A percentile compares a stretch with the other conserved stretches of the same genome.
phyloP scores from a whole-genome alignment of 2,797 vertebrate species.

The Dendrocincla fuliginosa region DNA sequence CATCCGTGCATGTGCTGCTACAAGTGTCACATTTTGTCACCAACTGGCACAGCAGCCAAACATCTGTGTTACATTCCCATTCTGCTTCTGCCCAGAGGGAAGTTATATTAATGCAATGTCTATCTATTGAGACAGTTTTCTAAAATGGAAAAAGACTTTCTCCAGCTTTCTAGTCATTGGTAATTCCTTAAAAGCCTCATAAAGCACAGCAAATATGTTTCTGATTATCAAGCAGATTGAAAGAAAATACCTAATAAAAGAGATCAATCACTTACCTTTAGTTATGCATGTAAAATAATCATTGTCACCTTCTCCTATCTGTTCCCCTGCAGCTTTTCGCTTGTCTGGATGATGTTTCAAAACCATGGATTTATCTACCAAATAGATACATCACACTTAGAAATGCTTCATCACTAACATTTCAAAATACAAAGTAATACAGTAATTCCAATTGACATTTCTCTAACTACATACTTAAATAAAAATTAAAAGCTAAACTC shows the following conservation, averaged over 20 bases:
- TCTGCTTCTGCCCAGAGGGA: not conserved
- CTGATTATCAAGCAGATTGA: not conserved
- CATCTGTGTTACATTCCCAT: not conserved
- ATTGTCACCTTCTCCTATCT: slow-evolving; percentile 95
- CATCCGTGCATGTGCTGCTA: not conserved
- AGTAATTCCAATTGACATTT: not conserved
- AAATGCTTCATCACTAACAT: not conserved
- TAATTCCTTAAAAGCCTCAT: not conserved
- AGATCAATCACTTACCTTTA: slow-evolving; percentile 76
- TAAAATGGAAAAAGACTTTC: not conserved
- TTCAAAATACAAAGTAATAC: not conserved
- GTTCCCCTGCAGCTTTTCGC: slow-evolving; percentile 96
- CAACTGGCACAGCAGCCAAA: not conserved
- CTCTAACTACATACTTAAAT: not conserved
- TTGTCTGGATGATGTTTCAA: slow-evolving; percentile 99
- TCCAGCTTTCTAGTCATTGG: not conserved
- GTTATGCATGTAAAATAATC: slow-evolving; percentile 91
- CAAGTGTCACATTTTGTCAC: not conserved
- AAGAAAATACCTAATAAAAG: not conserved
- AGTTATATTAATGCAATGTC: not conserved
- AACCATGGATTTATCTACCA: slow-evolving; percentile 95
- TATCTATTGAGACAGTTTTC: not conserved
- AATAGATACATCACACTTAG: not conserved
- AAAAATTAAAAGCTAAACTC: not conserved
- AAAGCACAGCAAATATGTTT: not conserved